Evolutionary conservation across 2,888 invertebrate genomes (phyloP).

Genomic region (Drosophila diplacantha): DNA sequence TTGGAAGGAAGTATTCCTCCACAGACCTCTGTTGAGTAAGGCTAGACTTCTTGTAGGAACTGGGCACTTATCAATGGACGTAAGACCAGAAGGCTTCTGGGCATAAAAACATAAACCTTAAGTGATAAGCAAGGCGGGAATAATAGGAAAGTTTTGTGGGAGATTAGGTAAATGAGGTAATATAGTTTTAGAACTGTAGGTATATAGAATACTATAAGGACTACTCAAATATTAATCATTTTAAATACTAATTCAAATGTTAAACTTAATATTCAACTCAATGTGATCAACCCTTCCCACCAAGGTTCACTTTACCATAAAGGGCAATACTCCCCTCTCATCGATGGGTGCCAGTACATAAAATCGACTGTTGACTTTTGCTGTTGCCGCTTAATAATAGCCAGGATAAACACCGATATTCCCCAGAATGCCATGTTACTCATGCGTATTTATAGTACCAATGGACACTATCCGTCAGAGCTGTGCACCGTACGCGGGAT

Average conservation of each 20-base stretch:
- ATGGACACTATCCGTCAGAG: conserved; percentile 2
- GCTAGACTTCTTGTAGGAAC: conserved; percentile 15
- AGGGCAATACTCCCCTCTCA: neutral
- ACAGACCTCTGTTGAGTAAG: conserved; percentile 33
- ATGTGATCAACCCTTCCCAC: neutral
- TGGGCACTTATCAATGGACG: conserved; percentile 33
- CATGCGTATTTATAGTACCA: conserved; percentile 24
- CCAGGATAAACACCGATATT: conserved; percentile 28
- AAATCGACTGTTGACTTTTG: conserved; percentile 6
- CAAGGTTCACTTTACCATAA: neutral
- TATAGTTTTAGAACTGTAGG: neutral
- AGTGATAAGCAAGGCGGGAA: neutral
- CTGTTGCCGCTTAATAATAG: conserved; percentile 12
- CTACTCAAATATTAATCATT: no score
- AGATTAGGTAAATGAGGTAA: neutral
- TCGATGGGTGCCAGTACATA: conserved; percentile 15
- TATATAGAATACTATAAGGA: no score
- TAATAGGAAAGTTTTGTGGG: conserved; percentile 6
- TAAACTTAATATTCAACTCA: neutral
- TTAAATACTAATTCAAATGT: neutral
- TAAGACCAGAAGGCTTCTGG: conserved; percentile 22
- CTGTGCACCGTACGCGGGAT: neutral
- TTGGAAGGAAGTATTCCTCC: conserved; percentile 39
- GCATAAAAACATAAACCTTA: conserved; percentile 6
- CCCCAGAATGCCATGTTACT: conserved; percentile 15